Evolutionary conservation across 2,888 invertebrate species (phyloP), one percentile per base, ranked within the genome.

Genomic region (Scaptodrosophila latifasciaeformis): DNA sequence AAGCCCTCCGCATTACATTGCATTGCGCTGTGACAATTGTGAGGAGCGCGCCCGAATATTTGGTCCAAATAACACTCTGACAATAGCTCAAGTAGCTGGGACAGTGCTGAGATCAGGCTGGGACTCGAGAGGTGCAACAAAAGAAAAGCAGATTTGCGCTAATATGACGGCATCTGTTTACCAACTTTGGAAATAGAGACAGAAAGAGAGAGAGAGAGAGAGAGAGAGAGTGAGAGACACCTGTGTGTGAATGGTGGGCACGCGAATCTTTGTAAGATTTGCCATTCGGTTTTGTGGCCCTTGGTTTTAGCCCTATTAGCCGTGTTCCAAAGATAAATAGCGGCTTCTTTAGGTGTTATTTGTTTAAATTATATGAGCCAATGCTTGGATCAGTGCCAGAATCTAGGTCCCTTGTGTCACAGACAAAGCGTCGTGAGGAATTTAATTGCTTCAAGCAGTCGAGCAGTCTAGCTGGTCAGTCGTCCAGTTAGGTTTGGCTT

Each of bases 21-120:
- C n/a, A n/a, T n/a, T n/a, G 63, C 62, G 57, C 67, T 74, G 64
- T 72, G 71, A 77, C 84, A 74, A 80, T 83, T 82, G 70, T 60
- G 61, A 62, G 59, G 53, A 64, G 57, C 74, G 59, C 59, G 57
- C 40, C 52, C 42, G 51, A 43, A 44, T 53, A 75, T 75, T 59
- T 68, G 45, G 74, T 59, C 21, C 29, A 31, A 34, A 34, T 10
- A 15, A 15, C 9, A 13, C 29, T 0, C 27, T 4, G 15, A 49
- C 27, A 43, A 44, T 29, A 31, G 39, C 12, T 19, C 15, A 44
- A 49, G 54, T 54, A 46, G 17, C 39, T 46, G 54, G 44, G 57
- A 49, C 54, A 57, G 51, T 46, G 48, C 24, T 40, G 48, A 46
- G 54, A 57, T 47, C 56, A 59, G 48, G 29, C 40, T 15, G 57